Conservation (phyloP, 2,113 vertebrate species). For the Brienomyrus longianalis region DNA sequence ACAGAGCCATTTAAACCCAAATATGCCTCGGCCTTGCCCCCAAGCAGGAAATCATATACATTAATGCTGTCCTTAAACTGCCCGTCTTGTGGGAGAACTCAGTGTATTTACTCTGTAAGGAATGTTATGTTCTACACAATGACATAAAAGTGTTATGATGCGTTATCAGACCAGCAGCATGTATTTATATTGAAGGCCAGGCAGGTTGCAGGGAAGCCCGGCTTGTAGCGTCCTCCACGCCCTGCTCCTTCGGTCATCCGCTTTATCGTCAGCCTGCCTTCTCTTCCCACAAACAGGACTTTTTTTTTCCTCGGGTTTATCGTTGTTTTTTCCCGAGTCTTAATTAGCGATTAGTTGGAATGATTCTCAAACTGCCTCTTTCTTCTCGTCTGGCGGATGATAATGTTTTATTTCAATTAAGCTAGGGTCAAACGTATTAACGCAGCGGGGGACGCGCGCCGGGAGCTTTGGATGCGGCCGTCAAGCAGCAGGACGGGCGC, state of each 20-base stretch:
- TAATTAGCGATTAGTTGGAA: conserved; percentile 17
- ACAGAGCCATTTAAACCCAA: not conserved
- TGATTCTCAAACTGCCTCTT: conserved; percentile 15
- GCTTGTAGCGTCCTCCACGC: not conserved
- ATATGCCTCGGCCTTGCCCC: not conserved
- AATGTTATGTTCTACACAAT: not conserved
- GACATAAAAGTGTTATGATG: not conserved
- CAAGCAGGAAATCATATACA: not conserved
- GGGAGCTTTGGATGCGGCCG: not conserved
- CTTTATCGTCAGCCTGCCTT: not conserved
- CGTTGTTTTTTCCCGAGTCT: conserved; percentile 8
- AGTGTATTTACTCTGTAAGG: not conserved
- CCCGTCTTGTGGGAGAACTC: not conserved
- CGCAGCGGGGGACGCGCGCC: conserved; percentile 7
- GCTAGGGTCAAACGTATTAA: conserved; percentile 7
- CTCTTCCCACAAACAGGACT: not conserved
- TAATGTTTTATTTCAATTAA: conserved; percentile 22
- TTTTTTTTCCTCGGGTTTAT: not conserved
- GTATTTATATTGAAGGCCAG: not conserved
- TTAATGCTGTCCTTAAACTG: not conserved
- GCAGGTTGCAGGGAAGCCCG: not conserved
- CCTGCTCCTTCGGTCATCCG: not conserved
- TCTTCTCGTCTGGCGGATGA: conserved; percentile 10
- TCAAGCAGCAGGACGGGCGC: not conserved
- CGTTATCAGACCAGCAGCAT: not conserved